Evolutionary conservation across 2,113 vertebrate species (phyloP).

Genomic region (Grammomys dolichurus): DNA sequence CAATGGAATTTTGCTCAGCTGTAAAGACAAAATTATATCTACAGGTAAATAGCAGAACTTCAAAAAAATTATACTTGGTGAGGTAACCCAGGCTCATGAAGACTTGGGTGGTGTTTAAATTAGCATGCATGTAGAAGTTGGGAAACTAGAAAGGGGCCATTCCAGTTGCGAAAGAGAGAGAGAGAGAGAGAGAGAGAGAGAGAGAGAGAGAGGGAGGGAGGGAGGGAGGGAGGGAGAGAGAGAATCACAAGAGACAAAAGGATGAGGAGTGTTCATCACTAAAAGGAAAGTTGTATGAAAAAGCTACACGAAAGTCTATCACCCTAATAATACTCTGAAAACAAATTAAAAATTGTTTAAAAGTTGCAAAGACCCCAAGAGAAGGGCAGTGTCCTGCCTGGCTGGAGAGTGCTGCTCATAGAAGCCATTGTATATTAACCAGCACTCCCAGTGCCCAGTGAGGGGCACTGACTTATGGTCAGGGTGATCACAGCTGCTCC

Average conservation of each 20-base stretch:
- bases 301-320: not conserved
- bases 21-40: not conserved
- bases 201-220: too few species aligned
- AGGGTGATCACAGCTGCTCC: not conserved
- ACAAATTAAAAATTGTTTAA: not conserved
- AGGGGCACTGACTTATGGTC: not conserved
- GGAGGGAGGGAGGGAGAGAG: not conserved
- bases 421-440: not conserved
- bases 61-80: not conserved
- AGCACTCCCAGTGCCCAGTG: not conserved
- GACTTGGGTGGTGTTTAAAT: not conserved
- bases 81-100: not conserved
- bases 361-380: not conserved
- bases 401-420: not conserved
- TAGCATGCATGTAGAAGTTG: not conserved
- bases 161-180: not conserved
- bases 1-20: not conserved
- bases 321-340: not conserved
- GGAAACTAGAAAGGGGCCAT: not conserved
- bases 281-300: not conserved
- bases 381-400: not conserved
- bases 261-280: not conserved
- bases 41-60: not conserved
- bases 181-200: not conserved
- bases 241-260: not conserved